Conservation (phyloP, 2,888 invertebrate species). For the Mayetiola destructor region DNA sequence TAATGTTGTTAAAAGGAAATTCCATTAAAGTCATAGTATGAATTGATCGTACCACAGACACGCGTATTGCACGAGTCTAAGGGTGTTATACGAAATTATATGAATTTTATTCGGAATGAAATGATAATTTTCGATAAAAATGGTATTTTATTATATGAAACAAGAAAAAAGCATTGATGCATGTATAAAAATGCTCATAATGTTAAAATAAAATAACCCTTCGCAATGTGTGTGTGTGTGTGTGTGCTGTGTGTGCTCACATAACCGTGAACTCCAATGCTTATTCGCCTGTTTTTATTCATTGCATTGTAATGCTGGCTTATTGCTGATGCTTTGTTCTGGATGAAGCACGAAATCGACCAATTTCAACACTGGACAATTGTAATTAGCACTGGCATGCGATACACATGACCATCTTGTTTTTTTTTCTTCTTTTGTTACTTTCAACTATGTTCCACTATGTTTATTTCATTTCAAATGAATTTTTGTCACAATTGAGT, state of each 20-base stretch:
- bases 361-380: not conserved
- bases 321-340: not conserved
- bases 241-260: not conserved
- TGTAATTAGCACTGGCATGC: conserved; percentile 10
- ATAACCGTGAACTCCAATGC: conserved; percentile 7
- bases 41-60: not conserved
- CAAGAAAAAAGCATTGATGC: not conserved
- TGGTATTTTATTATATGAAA: not conserved
- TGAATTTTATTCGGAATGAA: not conserved
- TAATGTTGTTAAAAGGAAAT: not conserved
- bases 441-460: no score
- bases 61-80: conserved; percentile 10
- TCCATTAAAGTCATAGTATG: not conserved
- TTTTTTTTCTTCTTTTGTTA: not conserved
- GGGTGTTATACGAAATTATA: not conserved
- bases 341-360: not conserved
- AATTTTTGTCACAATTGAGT: not conserved
- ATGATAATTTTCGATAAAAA: not conserved
- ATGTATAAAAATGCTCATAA: not conserved
- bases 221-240: not conserved
- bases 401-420: conserved; percentile 4
- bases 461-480: no score
- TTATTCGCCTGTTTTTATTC: not conserved
- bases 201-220: not conserved
- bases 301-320: not conserved